Conservation (phyloP, 2,888 invertebrate species). For the Drosophila dives region DNA sequence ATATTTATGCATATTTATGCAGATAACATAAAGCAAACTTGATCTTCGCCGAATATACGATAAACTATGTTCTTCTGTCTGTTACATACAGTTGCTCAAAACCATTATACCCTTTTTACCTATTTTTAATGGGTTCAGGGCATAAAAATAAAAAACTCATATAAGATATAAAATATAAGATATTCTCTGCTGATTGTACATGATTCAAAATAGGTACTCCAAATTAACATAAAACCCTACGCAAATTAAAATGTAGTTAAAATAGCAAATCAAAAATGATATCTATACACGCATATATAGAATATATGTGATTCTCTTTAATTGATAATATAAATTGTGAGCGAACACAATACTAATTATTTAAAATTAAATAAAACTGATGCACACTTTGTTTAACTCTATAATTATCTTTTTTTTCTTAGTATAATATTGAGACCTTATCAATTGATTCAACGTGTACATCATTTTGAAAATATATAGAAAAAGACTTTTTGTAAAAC, state of each 20-base stretch:
- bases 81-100: no score
- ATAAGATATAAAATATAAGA: not conserved
- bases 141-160: not conserved
- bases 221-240: not conserved
- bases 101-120: no score
- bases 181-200: not conserved
- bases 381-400: not conserved
- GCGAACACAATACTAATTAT: not conserved
- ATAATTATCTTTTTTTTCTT: not conserved
- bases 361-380: not conserved
- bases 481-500: not conserved
- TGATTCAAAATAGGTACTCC: not conserved
- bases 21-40: no score
- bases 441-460: not conserved
- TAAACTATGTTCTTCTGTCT: no score
- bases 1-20: no score
- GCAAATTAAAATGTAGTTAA: no score
- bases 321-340: not conserved
- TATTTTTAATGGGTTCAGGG: no score
- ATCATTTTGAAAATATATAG: not conserved
- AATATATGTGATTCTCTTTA: not conserved
- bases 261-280: not conserved
- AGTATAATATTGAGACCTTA: not conserved
- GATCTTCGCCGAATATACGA: no score
- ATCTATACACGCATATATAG: not conserved